phyloP scores from a whole-genome alignment of 2,797 vertebrate species.

The Hafferia zeledoni region DNA sequence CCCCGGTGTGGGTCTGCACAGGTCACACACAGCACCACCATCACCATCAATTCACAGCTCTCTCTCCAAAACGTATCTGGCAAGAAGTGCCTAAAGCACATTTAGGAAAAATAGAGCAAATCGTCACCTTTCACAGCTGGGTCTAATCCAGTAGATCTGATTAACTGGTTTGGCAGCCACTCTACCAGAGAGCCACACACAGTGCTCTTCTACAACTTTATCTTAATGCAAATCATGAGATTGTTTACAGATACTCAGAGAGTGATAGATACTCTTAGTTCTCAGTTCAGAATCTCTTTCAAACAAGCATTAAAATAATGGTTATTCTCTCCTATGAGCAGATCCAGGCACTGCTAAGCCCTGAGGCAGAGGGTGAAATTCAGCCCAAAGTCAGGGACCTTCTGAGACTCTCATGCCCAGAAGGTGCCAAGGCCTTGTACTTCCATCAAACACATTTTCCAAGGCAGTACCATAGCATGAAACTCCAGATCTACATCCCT shows the following conservation, averaged over 20 bases:
- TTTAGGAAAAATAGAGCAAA: not conserved
- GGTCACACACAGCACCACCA: not conserved
- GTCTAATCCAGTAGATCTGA: not conserved
- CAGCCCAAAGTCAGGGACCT: accelerated
- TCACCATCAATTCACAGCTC: not conserved
- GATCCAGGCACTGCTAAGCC: not conserved
- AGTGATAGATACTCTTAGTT: not conserved
- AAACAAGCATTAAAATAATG: not conserved
- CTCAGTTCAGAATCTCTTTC: not conserved
- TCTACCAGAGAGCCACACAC: not conserved
- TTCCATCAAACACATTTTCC: not conserved
- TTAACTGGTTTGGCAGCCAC: slow-evolving; percentile 14
- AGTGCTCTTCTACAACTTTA: not conserved
- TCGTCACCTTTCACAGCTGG: slow-evolving; percentile 20
- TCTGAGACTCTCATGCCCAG: not conserved
- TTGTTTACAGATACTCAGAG: not conserved
- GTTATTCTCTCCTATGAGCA: not conserved
- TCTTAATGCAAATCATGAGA: not conserved
- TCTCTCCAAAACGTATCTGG: not conserved
- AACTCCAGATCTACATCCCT: not conserved
- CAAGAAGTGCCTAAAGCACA: not conserved
- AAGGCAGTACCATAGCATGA: not conserved
- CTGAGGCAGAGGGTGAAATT: not conserved
- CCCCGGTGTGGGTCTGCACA: not conserved
- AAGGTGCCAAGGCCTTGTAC: not conserved